Conservation (phyloP, 2,113 vertebrate species). For the Protobothrops mucrosquamatus region DNA sequence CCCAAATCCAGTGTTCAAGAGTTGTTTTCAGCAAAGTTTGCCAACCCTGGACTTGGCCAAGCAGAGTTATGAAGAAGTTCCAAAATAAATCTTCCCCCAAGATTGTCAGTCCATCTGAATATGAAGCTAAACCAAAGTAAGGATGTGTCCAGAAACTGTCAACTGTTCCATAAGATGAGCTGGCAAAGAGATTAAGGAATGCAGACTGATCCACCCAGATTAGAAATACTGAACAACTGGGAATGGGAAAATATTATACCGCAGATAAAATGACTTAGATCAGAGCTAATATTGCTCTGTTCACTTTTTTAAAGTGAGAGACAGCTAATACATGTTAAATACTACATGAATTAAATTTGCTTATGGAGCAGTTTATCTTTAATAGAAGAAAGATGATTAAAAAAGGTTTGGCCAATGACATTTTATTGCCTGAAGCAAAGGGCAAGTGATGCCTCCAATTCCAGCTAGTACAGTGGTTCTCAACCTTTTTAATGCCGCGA, state of each 20-base stretch:
- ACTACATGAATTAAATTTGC: background rate
- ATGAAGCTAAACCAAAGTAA: slow-evolving; percentile 47
- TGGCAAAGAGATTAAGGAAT: background rate
- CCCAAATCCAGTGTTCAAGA: slow-evolving; percentile 48
- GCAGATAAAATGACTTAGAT: background rate
- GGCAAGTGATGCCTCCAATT: background rate
- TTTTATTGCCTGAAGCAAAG: background rate
- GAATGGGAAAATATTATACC: background rate
- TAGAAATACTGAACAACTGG: background rate
- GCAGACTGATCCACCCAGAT: background rate
- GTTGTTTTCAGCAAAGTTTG: slow-evolving; percentile 43
- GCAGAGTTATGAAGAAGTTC: slow-evolving; percentile 49
- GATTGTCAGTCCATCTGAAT: slow-evolving; percentile 44
- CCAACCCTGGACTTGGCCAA: slow-evolving; percentile 44
- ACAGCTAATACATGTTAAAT: background rate
- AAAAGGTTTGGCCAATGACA: background rate
- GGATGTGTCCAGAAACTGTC: slow-evolving; percentile 27
- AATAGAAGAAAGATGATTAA: background rate
- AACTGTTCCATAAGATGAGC: slow-evolving; percentile 13
- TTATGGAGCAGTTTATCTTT: background rate
- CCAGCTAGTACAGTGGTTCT: fast-evolving
- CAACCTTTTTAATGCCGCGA: too few relatives aligned
- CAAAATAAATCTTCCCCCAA: slow-evolving; percentile 55
- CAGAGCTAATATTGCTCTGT: background rate
- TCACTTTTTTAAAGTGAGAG: background rate